Base-by-base conservation (phyloP, 2,888 invertebrate species). In the Argyresthia goedartella region DNA sequence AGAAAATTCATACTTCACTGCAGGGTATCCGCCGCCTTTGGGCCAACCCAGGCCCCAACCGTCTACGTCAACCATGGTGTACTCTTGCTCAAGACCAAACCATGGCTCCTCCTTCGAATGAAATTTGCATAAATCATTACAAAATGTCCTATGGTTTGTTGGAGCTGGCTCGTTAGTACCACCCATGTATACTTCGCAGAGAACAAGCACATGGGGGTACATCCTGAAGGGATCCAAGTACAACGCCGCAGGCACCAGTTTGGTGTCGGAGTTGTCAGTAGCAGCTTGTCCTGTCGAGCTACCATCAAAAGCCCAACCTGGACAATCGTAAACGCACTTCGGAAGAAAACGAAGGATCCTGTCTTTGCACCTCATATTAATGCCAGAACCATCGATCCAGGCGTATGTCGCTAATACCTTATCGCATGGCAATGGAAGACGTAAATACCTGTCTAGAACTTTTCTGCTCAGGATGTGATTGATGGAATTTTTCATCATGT, bases 51-150 rank as follows among this genome's bases (percentile, higher is more conserved):
- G 88, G 6, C 96, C 96, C 86, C 95, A 91, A n/a, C 92, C 89
- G 68, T 96, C 96, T 62, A 93, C 91, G 66, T 96, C 96, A 42
- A 96, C 78, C 70, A 96, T 89, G 2, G 95, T 95, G 73, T 95
- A 96, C 69, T 96, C 96, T 76, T 97, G 96, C 73, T 97, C 96
- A 62, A 96, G 92, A 4, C 96, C 96, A 71, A 96, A 96, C 96
- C 96, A 96, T 2, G 96, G 95, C 52, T 91, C 90, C 50, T 90
- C 85, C 4, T 88, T 89, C 56, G 87, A 88, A 36, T 92, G 91
- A 51, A 88, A 81, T 58, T 91, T 89, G 85, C 92, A 92, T 3
- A 92, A 91, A 57, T 93, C 91, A 45, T 91, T 78, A 64, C 95
- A 95, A 43, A 80, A 80, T 57, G 88, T 81, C 58, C 96, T 89